A percentile compares a stretch with the other conserved stretches of the same genome.
Conservation (phyloP, 2,888 invertebrate species). For the Tenthredo livida region DNA sequence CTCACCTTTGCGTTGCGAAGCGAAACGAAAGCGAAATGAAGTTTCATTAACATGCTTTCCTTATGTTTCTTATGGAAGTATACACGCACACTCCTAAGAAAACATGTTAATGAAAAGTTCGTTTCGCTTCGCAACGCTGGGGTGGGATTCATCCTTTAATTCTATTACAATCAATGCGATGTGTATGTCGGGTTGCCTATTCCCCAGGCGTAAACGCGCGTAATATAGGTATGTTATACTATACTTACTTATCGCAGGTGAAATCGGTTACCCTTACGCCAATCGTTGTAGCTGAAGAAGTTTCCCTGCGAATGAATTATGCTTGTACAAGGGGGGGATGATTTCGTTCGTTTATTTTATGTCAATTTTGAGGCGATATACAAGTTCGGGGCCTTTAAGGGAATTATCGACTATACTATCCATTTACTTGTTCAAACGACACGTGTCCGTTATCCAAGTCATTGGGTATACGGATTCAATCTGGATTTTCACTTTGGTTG, state of each 20-base stretch:
- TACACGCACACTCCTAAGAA: too few species aligned
- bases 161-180: not conserved
- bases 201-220: not conserved
- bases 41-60: too few species aligned
- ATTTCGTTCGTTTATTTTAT: too few species aligned
- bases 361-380: too few species aligned
- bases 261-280: conserved; percentile 69
- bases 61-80: too few species aligned
- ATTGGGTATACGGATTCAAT: conserved; percentile 84
- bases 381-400: not conserved
- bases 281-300: conserved; percentile 57
- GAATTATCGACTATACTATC: not conserved
- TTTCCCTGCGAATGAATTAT: conserved; percentile 68
- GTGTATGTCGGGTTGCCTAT: not conserved
- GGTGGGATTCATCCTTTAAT: too few species aligned
- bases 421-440: conserved; percentile 76
- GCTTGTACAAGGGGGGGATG: not conserved
- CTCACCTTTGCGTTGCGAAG: too few species aligned
- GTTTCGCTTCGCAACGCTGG: too few species aligned
- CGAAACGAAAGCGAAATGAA: too few species aligned
- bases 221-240: conserved; percentile 60
- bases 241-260: conserved; percentile 85
- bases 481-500: conserved; percentile 81
- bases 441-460: conserved; percentile 79
- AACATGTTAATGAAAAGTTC: too few species aligned